Evolutionary conservation across 2,888 invertebrate genomes (phyloP), one percentile per base, ranked within the genome.

Genomic region (Drosophila infuscata): DNA sequence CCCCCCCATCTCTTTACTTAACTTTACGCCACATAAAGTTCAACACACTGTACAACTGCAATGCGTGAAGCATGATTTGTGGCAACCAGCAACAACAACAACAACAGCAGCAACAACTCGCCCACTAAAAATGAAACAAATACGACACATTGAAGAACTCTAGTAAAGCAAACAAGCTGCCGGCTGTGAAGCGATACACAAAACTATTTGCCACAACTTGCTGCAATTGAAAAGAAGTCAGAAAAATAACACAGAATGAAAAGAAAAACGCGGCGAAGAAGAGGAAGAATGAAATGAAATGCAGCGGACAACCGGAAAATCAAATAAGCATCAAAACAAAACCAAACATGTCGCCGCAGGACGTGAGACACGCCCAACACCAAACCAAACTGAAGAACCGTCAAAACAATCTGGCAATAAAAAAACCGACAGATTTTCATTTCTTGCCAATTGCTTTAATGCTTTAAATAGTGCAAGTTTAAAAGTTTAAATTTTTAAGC

Each of bases 121-220:
- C 46, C 46, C 32, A 73, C 53, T 25, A 58, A 62, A 36, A 72
- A 60, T 68, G 67, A 46, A 72, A 68, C 32, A 58, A 53, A 54
- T 48, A 59, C 52, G 66, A 66, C 54, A 70, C 20, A 36, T 29
- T 30, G 70, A 67, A 62, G 65, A 81, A 73, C 63, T 71, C 63
- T 63, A 73, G 72, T 61, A 79, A 77, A 59, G 71, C 87, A 83
- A 83, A 83, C 75, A 83, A 82, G 82, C 87, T 83, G 82, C 79
- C 74, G 83, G 83, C 82, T 68, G 68, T 41, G 63, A 63, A 58
- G 43, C 46, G 56, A 73, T 69, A 81, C 57, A 83, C 82, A 79
- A 79, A 88, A 85, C 81, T 82, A 85, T 82, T 85, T 85, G 83
- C 84, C 88, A 88, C 84, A 88, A 85, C 81, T 83, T 85, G 79